Conservation (phyloP, 1,140 invertebrate genomes). For the Sycobia sp. region DNA sequence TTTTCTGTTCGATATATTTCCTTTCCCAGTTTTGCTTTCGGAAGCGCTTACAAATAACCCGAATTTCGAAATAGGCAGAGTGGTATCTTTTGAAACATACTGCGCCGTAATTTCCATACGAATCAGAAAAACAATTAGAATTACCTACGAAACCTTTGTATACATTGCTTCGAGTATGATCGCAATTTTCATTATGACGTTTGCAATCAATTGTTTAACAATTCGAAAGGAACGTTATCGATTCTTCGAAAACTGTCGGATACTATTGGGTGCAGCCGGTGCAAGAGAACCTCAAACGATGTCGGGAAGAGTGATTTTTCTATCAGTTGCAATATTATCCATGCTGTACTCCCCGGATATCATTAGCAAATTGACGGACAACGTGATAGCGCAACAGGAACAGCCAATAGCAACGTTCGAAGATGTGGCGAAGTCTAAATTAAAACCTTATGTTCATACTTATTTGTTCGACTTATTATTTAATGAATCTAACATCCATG, state of each 20-base stretch:
- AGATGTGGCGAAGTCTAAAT: neutral
- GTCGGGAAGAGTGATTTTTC: neutral
- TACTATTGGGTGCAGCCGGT: neutral
- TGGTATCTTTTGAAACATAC: neutral
- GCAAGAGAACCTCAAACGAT: neutral
- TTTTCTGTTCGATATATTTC: neutral
- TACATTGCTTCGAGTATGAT: neutral
- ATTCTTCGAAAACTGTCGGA: neutral
- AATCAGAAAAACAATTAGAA: no score
- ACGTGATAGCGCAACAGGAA: neutral
- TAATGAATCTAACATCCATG: neutral
- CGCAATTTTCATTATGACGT: neutral
- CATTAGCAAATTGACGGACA: neutral
- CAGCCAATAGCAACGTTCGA: neutral
- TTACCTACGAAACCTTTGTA: no score
- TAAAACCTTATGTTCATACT: neutral
- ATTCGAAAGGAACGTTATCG: neutral
- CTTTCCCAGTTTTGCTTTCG: neutral
- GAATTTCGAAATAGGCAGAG: neutral
- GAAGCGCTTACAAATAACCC: neutral
- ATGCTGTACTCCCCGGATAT: constrained; percentile 3
- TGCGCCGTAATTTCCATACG: neutral
- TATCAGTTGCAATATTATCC: neutral
- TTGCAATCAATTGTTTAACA: neutral
- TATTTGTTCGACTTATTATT: neutral